These are phyloP conservation scores for Cryptocephalus primarius DNA, from an alignment of 2,888 invertebrate species.

Conservation along the genomic window DNA sequence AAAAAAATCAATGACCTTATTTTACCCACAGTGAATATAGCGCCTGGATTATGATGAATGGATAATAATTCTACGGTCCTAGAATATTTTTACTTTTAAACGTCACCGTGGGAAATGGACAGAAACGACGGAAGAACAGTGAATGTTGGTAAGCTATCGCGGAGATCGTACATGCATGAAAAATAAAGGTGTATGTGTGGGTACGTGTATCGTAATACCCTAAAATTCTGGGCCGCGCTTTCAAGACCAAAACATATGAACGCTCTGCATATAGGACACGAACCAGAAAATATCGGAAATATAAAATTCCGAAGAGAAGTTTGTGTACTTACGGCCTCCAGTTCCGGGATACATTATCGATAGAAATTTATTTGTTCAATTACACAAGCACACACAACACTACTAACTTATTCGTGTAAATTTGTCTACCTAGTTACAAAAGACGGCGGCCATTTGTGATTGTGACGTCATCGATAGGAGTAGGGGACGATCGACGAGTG, in stretches of 20 bases:
- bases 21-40: too few species aligned
- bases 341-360: conserved; percentile 34
- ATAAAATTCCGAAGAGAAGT: conserved; percentile 1
- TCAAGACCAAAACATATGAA: conserved; percentile 12
- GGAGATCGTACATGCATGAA: too few species aligned
- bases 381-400: conserved; percentile 36
- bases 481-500: background rate
- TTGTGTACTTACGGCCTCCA: conserved; percentile 34
- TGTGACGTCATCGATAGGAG: conserved; percentile 27
- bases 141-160: too few species aligned
- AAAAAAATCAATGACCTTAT: too few species aligned
- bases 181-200: too few species aligned
- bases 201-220: conserved; percentile 7
- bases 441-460: conserved; percentile 39
- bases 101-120: too few species aligned
- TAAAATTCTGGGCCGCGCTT: conserved; percentile 13
- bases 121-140: too few species aligned
- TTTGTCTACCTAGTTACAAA: conserved; percentile 30
- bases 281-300: background rate
- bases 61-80: too few species aligned
- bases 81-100: too few species aligned
- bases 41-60: too few species aligned
- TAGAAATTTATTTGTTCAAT: conserved; percentile 19
- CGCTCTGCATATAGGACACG: conserved; percentile 1
- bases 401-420: conserved; percentile 24